phyloP scores from a whole-genome alignment of 2,888 invertebrate genomes.

The Drosophila infuscata region DNA sequence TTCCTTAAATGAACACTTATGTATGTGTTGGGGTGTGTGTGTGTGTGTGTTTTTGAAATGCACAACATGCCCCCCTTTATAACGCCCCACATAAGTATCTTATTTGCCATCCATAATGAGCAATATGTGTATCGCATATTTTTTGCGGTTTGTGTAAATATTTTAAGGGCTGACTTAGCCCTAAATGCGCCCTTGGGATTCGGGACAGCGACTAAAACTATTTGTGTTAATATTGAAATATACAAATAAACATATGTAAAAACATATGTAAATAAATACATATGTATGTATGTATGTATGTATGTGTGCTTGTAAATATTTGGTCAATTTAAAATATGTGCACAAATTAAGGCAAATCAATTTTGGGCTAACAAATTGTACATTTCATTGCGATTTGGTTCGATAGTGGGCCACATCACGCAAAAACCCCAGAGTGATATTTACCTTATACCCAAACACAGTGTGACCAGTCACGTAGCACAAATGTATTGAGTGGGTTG shows the following conservation, averaged over 20 bases:
- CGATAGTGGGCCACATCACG: constrained; percentile 47
- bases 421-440: constrained; percentile 46
- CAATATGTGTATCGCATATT: constrained; percentile 64
- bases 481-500: constrained; percentile 77
- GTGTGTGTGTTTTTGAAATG: constrained; percentile 6
- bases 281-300: neutral
- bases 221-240: constrained; percentile 36
- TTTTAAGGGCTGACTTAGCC: constrained; percentile 65
- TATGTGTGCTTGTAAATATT: constrained; percentile 13
- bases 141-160: constrained; percentile 65
- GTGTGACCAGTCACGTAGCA: constrained; percentile 77
- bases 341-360: constrained; percentile 78
- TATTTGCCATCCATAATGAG: constrained; percentile 73
- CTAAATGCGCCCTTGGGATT: constrained; percentile 62
- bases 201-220: constrained; percentile 41
- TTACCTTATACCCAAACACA: constrained; percentile 36
- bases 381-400: constrained; percentile 55
- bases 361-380: constrained; percentile 68
- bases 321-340: constrained; percentile 66
- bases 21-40: constrained; percentile 6
- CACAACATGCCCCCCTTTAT: constrained; percentile 1
- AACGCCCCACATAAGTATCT: constrained; percentile 32
- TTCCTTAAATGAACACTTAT: constrained; percentile 9
- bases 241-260: neutral
- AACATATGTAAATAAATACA: too few species aligned